Evolutionary conservation across 53 echinoderm and acorn worm species (phyloP), one percentile per base, ranked within the genome.

Genomic region (Henricia sp.): DNA sequence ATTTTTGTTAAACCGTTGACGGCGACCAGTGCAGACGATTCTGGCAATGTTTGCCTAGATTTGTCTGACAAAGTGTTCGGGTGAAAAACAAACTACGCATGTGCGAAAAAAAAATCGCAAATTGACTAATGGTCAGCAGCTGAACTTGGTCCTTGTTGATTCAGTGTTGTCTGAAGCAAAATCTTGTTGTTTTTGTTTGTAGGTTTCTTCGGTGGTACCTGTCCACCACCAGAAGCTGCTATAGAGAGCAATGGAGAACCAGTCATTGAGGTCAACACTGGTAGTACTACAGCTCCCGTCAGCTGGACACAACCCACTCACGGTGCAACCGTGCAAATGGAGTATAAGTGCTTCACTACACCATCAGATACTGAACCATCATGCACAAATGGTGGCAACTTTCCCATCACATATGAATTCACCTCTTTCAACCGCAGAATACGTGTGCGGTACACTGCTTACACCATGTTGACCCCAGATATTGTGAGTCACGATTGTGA

Each of bases 161-260:
- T 25, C 11, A 8, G 4, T 13, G 25, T 58, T 20, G 0, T 3
- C 0, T 11, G 1, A 21, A 26, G 9, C 4, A 6, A 41, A 9
- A 20, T 20, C 23, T 52, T 33, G n/a, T 39, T 37, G 37, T 25
- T 73, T 72, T 72, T 24, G 21, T 17, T 6, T 72, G 34, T 52
- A 52, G 52, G 21, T 35, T 52, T 4, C 35, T 72, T 72, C 52
- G 35, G 36, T 4, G 72, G 72, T 16, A 34, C 64, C 19, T 78
- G 78, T 23, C 78, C 78, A 1, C 78, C 78, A 44, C 8, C 46
- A 56, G 78, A 78, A 62, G 64, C 64, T 33, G 62, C 23, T 30
- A 78, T 44, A 19, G 34, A 64, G 8, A 16, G 43, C 43, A 62
- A 78, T 63, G 78, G 28, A 23, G 33, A 13, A 16, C 26, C 62